phyloP scores from a whole-genome alignment of 37 sponge, comb jelly and placozoan genomes.

The Petrosia ficiformis region DNA sequence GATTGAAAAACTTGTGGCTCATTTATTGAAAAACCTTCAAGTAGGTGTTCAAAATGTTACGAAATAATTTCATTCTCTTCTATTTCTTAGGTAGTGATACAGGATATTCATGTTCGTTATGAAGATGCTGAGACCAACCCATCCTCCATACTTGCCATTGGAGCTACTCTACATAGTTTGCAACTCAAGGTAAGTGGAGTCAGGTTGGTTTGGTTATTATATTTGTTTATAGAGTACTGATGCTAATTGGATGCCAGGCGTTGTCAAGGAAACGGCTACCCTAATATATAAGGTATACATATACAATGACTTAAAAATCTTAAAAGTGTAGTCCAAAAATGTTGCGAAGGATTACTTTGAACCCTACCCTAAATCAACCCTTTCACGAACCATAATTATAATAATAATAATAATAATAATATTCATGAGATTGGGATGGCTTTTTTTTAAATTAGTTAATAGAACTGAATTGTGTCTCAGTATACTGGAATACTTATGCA shows the following conservation, averaged over 20 bases:
- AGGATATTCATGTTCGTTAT: constrained; percentile 77
- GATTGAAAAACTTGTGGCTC: constrained; percentile 58
- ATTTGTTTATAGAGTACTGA: constrained; percentile 70
- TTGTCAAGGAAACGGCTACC: constrained; percentile 58
- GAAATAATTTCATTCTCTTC: too few species aligned
- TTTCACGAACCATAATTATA: too few species aligned
- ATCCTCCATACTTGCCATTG: constrained; percentile 56
- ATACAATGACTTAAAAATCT: too few species aligned
- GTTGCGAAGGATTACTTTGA: too few species aligned
- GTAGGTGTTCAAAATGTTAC: too few species aligned
- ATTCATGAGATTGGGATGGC: too few species aligned
- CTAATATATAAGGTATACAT: constrained; percentile 72
- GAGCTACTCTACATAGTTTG: constrained; percentile 69
- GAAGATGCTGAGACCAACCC: constrained; percentile 74
- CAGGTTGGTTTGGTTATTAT: too few species aligned
- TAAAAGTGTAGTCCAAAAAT: too few species aligned
- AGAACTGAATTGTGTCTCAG: constrained; percentile 67
- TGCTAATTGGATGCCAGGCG: constrained; percentile 44
- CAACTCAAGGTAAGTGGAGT: constrained; percentile 72
- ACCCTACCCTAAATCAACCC: too few species aligned
- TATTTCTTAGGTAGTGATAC: constrained; percentile 75
- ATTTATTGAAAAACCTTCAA: constrained; percentile 73
- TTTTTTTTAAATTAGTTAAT: constrained; percentile 47
- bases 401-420: too few species aligned
- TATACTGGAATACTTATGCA: constrained; percentile 51